These are phyloP conservation scores for Xiphorhynchus elegans DNA, from an alignment of 2,113 vertebrate genomes.

Conservation along the genomic window DNA sequence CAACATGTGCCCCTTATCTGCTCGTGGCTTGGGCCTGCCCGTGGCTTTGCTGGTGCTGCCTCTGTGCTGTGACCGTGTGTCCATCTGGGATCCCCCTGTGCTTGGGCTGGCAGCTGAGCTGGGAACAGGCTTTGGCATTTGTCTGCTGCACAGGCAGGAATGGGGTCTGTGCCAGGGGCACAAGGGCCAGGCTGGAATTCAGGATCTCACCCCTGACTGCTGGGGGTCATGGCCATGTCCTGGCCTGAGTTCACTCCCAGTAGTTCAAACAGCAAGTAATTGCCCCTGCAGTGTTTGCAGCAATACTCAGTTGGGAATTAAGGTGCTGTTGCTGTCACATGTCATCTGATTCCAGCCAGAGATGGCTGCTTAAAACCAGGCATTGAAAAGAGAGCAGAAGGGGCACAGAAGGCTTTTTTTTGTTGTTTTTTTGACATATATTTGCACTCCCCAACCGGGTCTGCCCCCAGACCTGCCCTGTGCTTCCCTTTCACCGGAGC, in stretches of 20 bases:
- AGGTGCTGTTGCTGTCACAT: not conserved
- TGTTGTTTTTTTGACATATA: not conserved
- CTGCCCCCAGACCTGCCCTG: not conserved
- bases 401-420: not conserved
- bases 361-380: not conserved
- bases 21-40: not conserved
- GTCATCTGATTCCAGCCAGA: not conserved
- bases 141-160: not conserved
- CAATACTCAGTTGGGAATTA: rapidly evolving
- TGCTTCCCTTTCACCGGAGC: not conserved
- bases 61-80: not conserved
- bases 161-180: not conserved
- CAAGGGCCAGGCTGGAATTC: not conserved
- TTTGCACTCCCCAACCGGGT: not conserved
- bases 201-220: not conserved
- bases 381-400: not conserved
- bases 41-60: not conserved
- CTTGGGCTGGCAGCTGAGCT: not conserved
- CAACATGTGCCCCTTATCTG: not conserved
- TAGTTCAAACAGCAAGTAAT: not conserved
- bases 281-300: not conserved
- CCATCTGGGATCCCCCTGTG: rapidly evolving
- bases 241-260: not conserved
- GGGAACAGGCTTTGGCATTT: not conserved
- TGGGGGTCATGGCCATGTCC: not conserved